phyloP scores from a whole-genome alignment of 2,888 invertebrate species.

The Chorisops tibialis region DNA sequence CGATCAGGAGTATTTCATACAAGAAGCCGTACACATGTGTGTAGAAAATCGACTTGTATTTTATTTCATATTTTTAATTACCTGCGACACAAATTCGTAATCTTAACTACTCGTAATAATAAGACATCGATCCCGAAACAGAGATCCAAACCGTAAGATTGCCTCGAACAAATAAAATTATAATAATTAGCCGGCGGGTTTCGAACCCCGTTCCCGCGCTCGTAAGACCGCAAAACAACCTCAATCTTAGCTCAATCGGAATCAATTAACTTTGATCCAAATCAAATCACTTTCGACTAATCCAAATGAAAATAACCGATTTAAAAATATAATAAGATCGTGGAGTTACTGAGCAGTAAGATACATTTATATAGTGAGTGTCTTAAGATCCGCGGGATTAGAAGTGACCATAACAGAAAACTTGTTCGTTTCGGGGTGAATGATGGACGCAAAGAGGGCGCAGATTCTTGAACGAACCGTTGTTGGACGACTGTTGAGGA shows the following conservation, averaged over 20 bases:
- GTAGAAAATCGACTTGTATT: too few species aligned
- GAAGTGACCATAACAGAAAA: slow-evolving; percentile 1
- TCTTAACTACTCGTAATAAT: too few species aligned
- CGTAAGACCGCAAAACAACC: slow-evolving; percentile 28
- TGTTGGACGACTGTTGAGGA: slow-evolving; percentile 2
- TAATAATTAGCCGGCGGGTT: not conserved
- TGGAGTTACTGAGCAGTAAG: too few species aligned
- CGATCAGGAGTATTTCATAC: too few species aligned
- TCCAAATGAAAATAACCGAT: slow-evolving; percentile 19
- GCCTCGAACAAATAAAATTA: not conserved
- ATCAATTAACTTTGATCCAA: slow-evolving; percentile 33
- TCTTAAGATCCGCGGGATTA: slow-evolving; percentile 16
- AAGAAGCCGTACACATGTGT: too few species aligned
- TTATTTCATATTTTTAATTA: too few species aligned
- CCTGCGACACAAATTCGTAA: not conserved
- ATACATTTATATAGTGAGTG: too few species aligned
- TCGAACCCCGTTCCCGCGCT: slow-evolving; percentile 3
- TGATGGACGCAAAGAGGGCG: not conserved
- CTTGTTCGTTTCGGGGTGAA: slow-evolving; percentile 11
- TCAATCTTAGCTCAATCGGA: slow-evolving; percentile 25
- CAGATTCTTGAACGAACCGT: slow-evolving; percentile 1
- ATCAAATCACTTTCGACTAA: slow-evolving; percentile 34
- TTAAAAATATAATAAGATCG: not conserved
- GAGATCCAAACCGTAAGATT: not conserved
- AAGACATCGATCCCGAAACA: not conserved